A percentile compares a stretch with the other conserved stretches of the same genome.
Evolutionary conservation across 2,113 vertebrate species (phyloP).

Genomic region (Oostethus manadensis): DNA sequence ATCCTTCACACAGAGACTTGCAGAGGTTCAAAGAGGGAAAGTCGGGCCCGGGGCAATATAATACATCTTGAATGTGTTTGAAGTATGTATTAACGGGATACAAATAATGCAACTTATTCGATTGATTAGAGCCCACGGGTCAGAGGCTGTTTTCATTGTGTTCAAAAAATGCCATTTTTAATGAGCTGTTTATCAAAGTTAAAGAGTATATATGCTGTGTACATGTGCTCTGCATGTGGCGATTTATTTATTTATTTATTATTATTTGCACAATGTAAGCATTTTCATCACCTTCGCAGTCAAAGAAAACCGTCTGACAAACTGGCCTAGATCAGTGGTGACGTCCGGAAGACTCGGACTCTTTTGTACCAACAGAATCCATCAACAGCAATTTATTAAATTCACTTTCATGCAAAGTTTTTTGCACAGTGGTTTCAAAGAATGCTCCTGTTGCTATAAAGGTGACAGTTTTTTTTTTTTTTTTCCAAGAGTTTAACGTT

Average conservation of each 20-base stretch:
- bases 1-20: conserved; percentile 75
- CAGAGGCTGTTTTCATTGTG: conserved; percentile 53
- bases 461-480: too few relatives aligned
- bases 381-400: not conserved
- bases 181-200: conserved; percentile 59
- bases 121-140: conserved; percentile 66
- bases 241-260: conserved; percentile 1
- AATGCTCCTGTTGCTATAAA: not conserved
- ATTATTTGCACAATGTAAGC: conserved; percentile 10
- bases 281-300: conserved; percentile 22
- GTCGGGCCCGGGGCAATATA: conserved; percentile 66
- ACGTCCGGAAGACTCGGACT: conserved; percentile 15
- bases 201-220: conserved; percentile 29
- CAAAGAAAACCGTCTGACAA: conserved; percentile 16
- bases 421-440: not conserved
- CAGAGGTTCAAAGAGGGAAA: conserved; percentile 72
- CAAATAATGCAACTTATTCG: conserved; percentile 69
- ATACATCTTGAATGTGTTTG: conserved; percentile 71
- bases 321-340: conserved; percentile 15
- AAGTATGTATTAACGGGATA: conserved; percentile 69
- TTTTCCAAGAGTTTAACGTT: too few relatives aligned
- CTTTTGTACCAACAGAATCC: conserved; percentile 10
- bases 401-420: not conserved
- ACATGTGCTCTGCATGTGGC: conserved; percentile 18
- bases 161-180: conserved; percentile 42